phyloP scores from a whole-genome alignment of 53 echinoderm and acorn worm genomes.

The Crossaster papposus region DNA sequence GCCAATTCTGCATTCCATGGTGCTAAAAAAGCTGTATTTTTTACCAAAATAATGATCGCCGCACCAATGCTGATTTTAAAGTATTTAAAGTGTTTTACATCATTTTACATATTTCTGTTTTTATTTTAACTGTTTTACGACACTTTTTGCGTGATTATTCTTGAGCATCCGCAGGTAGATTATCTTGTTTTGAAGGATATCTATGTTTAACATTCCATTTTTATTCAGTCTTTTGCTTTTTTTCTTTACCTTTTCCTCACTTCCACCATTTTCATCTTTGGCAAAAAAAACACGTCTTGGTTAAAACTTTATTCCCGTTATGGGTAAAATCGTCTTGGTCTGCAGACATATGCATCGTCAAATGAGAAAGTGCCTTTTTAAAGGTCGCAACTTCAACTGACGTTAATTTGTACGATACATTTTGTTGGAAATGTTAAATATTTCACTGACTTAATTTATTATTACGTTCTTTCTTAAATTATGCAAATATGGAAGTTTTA shows the following conservation, averaged over 20 bases:
- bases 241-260: background rate
- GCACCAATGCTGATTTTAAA: slow-evolving; percentile 40
- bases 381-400: background rate
- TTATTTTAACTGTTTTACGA: background rate
- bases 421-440: slow-evolving; percentile 7
- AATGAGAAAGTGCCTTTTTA: slow-evolving; percentile 32
- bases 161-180: background rate
- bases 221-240: background rate
- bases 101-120: background rate
- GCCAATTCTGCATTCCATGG: slow-evolving; percentile 51
- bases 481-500: slow-evolving; percentile 27
- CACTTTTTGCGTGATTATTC: slow-evolving; percentile 11
- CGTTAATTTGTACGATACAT: slow-evolving; percentile 20
- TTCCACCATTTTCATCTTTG: slow-evolving; percentile 25
- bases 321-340: background rate
- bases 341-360: slow-evolving; percentile 23
- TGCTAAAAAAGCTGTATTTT: slow-evolving; percentile 51
- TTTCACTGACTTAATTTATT: slow-evolving; percentile 44
- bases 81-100: background rate
- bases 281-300: background rate
- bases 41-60: background rate
- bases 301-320: background rate
- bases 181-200: background rate
- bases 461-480: slow-evolving; percentile 19
- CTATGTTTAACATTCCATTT: slow-evolving; percentile 48